These are phyloP conservation scores for Salticus scenicus DNA, from an alignment of 2,888 invertebrate species.

Conservation along the genomic window DNA sequence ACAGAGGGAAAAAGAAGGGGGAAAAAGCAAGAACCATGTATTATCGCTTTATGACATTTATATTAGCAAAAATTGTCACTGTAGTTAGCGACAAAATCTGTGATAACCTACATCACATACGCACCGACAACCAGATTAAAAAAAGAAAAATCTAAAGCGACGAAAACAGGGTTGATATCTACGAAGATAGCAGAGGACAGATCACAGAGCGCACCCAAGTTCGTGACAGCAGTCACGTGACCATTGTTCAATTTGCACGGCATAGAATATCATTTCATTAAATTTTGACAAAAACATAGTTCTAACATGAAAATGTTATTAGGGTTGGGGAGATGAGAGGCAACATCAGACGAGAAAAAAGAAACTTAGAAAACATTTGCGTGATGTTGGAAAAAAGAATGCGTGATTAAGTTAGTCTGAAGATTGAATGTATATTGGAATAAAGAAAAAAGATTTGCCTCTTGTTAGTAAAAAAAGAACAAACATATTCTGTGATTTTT, in stretches of 20 bases:
- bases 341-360: neutral
- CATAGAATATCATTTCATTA: conserved; percentile 15
- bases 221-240: conserved; percentile 1
- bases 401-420: neutral
- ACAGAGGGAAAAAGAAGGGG: no score
- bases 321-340: neutral
- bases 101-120: no score
- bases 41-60: no score
- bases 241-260: neutral
- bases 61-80: no score
- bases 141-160: neutral
- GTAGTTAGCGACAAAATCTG: no score
- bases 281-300: neutral
- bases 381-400: neutral
- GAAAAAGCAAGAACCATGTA: no score
- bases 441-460: no score
- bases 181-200: neutral
- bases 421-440: no score
- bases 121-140: neutral
- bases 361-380: neutral
- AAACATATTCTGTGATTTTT: no score
- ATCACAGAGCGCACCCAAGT: neutral
- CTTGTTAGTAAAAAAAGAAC: no score
- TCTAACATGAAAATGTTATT: neutral
- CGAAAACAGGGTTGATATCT: neutral